These are phyloP conservation scores for Anoplophora glabripennis DNA, from an alignment of 1,140 invertebrate species.

Conservation along the genomic window DNA sequence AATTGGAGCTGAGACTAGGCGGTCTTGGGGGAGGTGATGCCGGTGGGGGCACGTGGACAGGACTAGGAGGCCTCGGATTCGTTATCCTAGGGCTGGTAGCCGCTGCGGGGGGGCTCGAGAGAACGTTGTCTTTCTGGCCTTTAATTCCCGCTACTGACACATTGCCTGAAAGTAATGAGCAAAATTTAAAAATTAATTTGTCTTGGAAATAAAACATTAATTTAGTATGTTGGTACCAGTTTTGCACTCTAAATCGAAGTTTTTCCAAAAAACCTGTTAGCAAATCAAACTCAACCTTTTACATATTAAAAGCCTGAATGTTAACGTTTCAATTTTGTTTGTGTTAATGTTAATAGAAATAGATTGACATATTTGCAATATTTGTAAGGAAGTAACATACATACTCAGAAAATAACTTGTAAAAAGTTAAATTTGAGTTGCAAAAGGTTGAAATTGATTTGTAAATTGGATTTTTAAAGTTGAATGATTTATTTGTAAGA, in stretches of 20 bases:
- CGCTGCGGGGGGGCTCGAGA: slow-evolving; percentile 48
- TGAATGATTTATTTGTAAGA: too few relatives aligned
- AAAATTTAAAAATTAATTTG: slow-evolving; percentile 1
- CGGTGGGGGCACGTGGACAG: slow-evolving; percentile 52
- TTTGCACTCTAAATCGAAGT: too few relatives aligned
- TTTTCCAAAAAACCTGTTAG: too few relatives aligned
- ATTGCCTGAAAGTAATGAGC: slow-evolving; percentile 29
- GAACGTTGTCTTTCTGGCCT: slow-evolving; percentile 45
- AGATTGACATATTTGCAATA: too few relatives aligned
- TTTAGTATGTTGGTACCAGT: too few relatives aligned
- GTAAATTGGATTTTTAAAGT: too few relatives aligned
- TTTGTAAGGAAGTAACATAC: too few relatives aligned
- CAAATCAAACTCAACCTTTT: not conserved
- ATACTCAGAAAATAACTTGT: too few relatives aligned
- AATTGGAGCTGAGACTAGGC: slow-evolving; percentile 58
- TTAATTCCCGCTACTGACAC: slow-evolving; percentile 48
- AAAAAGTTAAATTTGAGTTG: not conserved
- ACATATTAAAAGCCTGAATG: too few relatives aligned
- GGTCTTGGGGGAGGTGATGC: slow-evolving; percentile 59
- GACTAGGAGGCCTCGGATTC: slow-evolving; percentile 42
- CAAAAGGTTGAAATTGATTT: slow-evolving; percentile 4
- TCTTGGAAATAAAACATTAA: too few relatives aligned
- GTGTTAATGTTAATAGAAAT: too few relatives aligned
- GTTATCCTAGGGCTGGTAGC: slow-evolving; percentile 47
- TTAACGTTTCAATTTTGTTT: too few relatives aligned